Base-by-base conservation (phyloP, 1,140 invertebrate species). In the Diabrotica virgifera region DNA sequence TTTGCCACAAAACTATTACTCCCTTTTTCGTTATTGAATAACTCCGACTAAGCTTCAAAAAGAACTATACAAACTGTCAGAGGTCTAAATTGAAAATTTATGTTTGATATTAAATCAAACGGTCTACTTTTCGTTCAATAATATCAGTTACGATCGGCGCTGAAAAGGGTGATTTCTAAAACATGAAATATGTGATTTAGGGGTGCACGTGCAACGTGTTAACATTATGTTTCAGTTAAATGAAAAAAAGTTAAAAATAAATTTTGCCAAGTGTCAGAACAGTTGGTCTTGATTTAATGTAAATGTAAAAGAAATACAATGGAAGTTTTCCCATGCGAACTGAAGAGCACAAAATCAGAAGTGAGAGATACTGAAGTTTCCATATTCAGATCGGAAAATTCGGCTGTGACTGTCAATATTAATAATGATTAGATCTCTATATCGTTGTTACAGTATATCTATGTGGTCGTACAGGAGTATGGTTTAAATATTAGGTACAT, bases 41-140 rank as follows among this genome's bases (percentile, higher is more conserved):
- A 46, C 40, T 46, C n/a, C 24, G 24, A 24, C 24, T 24, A 24
- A 24, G 24, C 24, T 24, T 24, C 24, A n/a, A 10, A 46, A 46
- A 46, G 40, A 46, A 46, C 40, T 46, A 46, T n/a, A 46, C 40
- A 46, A 46, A 46, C 40, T 46, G 40, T 46, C 40, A 46, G n/a
- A 10, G 5, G n/a, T 46, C n/a, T 46, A 46, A 46, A 46, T 46
- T 46, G 40, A 46, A 46, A 46, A 46, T 46, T 46, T 46, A 46
- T 46, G 40, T 46, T 46, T n/a, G 40, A 46, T 46, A 46, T 46
- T 46, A 46, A 46, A 46, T 46, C 40, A 46, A 46, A 46, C 40
- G 40, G 8, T 46, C 40, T n/a, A 46, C 8, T 46, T 46, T 46
- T 46, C 40, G 8, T 46, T 46, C 40, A 46, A 46, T 46, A 46